A percentile compares a stretch with the other conserved stretches of the same genome.
phyloP scores from a whole-genome alignment of 2,888 invertebrate genomes.

The Hypercompe scribonia region DNA sequence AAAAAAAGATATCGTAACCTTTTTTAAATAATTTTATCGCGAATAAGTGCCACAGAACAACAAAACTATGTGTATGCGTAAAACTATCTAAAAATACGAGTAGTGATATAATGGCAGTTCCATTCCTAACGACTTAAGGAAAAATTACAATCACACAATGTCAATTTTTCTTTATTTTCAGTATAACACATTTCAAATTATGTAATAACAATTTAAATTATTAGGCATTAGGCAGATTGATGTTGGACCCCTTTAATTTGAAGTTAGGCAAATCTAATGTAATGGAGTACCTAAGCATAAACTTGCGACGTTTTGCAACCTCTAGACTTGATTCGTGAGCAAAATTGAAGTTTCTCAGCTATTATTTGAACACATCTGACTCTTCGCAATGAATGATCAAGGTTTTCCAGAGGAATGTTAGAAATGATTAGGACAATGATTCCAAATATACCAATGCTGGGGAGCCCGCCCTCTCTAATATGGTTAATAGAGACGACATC shows the following conservation, averaged over 20 bases:
- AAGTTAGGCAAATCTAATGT: conserved; percentile 33
- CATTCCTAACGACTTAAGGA: background rate
- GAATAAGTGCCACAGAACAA: too few relatives aligned
- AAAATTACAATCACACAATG: background rate
- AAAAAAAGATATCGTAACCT: too few relatives aligned
- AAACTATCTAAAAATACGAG: too few relatives aligned
- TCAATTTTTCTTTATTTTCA: background rate
- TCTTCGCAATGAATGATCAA: conserved; percentile 39
- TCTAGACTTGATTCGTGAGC: conserved; percentile 25
- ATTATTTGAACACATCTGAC: conserved; percentile 16
- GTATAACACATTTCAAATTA: background rate
- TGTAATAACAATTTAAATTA: too few relatives aligned
- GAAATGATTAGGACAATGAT: conserved; percentile 42
- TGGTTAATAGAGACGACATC: conserved; percentile 40
- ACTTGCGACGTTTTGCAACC: conserved; percentile 29
- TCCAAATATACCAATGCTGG: conserved; percentile 45
- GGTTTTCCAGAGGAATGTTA: conserved; percentile 43
- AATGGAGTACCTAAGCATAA: conserved; percentile 26
- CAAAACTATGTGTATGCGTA: too few relatives aligned
- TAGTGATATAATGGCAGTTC: too few relatives aligned
- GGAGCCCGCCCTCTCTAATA: conserved; percentile 47
- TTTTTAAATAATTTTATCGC: too few relatives aligned
- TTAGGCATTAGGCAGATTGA: conserved; percentile 23
- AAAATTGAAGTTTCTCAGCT: conserved; percentile 23
- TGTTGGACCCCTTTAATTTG: conserved; percentile 36